phyloP scores from a whole-genome alignment of 2,888 invertebrate genomes.

The Bedellia somnulentella region DNA sequence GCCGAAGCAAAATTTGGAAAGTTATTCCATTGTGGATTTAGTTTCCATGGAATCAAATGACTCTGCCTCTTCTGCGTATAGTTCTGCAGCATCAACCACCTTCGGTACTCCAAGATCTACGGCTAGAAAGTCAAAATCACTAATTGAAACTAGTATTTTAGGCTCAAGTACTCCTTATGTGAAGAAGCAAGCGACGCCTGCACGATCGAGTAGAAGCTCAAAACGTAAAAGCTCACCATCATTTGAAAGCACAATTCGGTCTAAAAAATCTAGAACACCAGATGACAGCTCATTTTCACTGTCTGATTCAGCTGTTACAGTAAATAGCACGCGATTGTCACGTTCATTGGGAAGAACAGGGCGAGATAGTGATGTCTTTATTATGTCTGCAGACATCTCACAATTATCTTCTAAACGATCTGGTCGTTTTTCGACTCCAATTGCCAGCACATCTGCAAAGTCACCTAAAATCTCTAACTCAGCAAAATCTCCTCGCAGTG shows the following conservation, averaged over 20 bases:
- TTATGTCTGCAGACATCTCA: background rate
- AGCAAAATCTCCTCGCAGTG: background rate
- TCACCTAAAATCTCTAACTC: background rate
- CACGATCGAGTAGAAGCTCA: no score
- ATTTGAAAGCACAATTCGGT: no score
- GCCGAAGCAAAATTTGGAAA: constrained; percentile 18
- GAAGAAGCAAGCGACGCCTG: no score
- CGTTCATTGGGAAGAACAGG: background rate
- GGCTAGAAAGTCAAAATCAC: constrained; percentile 19
- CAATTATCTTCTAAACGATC: background rate
- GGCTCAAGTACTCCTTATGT: constrained; percentile 31
- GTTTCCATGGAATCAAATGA: constrained; percentile 29
- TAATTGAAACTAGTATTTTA: constrained; percentile 15
- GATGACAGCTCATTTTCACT: no score
- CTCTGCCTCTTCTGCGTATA: constrained; percentile 24
- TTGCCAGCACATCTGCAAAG: no score
- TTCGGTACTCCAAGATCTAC: constrained; percentile 21
- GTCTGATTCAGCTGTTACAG: no score
- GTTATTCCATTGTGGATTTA: constrained; percentile 41
- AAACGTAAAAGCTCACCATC: no score
- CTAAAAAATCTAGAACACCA: no score
- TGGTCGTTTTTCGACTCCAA: no score
- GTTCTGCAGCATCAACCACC: constrained; percentile 20
- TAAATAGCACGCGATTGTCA: no score
- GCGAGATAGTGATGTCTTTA: background rate